phyloP scores from a whole-genome alignment of 2,888 invertebrate species.

The Linnaemya vulpina region DNA sequence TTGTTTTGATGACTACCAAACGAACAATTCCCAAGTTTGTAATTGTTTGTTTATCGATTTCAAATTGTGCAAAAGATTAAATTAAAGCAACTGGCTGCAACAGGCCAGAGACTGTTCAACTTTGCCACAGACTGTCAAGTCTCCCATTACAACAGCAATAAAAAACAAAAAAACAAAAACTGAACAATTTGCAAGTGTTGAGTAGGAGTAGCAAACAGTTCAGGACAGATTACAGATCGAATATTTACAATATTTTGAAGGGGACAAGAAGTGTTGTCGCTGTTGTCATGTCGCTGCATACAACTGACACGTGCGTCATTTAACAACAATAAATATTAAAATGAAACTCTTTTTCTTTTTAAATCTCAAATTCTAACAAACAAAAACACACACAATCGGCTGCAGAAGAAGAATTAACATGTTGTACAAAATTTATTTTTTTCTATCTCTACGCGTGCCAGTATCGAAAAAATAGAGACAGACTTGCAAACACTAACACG shows the following conservation, averaged over 20 bases:
- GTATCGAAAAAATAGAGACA: constrained; percentile 18
- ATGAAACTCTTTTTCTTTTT: constrained; percentile 7
- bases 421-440: constrained; percentile 1
- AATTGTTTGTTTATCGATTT: constrained; percentile 45
- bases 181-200: background rate
- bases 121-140: constrained; percentile 13
- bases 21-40: constrained; percentile 40
- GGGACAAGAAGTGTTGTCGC: constrained; percentile 2
- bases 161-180: background rate
- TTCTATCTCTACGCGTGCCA: constrained; percentile 28
- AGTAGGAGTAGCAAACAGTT: constrained; percentile 2
- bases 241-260: constrained; percentile 6
- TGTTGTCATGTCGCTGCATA: constrained; percentile 30
- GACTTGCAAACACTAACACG: constrained; percentile 46
- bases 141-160: constrained; percentile 52
- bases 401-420: constrained; percentile 32
- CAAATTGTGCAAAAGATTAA: constrained; percentile 25
- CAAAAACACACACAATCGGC: constrained; percentile 18
- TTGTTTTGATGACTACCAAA: constrained; percentile 46
- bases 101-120: constrained; percentile 31
- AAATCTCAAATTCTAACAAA: constrained; percentile 60
- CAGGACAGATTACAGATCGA: constrained; percentile 30
- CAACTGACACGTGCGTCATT: constrained; percentile 61
- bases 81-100: constrained; percentile 17
- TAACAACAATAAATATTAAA: constrained; percentile 58